Evolutionary conservation across 2,797 vertebrate species (phyloP).

Genomic region (Sebastes vulpes): DNA sequence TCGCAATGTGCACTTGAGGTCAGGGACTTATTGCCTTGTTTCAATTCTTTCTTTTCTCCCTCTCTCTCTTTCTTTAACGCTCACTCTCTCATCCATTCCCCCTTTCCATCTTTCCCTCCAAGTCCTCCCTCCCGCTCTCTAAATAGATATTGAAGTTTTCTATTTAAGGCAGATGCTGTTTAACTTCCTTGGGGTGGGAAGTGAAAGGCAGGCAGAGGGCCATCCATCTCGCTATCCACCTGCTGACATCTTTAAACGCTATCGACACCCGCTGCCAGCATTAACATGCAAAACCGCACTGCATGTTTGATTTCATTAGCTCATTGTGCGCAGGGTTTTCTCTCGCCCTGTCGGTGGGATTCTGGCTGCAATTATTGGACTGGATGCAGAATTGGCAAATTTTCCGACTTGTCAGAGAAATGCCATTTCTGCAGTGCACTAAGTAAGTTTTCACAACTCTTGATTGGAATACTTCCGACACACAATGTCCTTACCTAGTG

Average conservation of each 20-base stretch:
- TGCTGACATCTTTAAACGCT: constrained; percentile 85
- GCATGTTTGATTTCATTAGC: constrained; percentile 85
- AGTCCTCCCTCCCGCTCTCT: constrained; percentile 53
- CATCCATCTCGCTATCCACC: constrained; percentile 86
- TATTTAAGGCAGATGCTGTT: constrained; percentile 82
- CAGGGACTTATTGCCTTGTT: constrained; percentile 79
- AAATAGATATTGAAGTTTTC: constrained; percentile 87
- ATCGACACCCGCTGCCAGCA: constrained; percentile 82
- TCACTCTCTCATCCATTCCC: constrained; percentile 22
- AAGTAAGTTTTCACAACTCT: not conserved
- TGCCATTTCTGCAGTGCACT: constrained; percentile 22
- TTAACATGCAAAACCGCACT: constrained; percentile 85
- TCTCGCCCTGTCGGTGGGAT: constrained; percentile 49
- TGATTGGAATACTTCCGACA: not conserved
- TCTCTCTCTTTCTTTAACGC: constrained; percentile 14
- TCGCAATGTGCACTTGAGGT: constrained; percentile 82
- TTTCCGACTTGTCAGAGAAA: constrained; percentile 57
- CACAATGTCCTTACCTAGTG: not conserved
- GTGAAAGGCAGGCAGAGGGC: constrained; percentile 83
- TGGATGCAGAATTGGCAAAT: constrained; percentile 71
- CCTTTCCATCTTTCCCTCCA: constrained; percentile 33
- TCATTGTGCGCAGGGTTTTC: constrained; percentile 71
- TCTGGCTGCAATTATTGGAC: constrained; percentile 65
- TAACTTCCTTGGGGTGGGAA: constrained; percentile 79
- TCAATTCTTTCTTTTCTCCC: constrained; percentile 65